A percentile compares a stretch with the other conserved stretches of the same genome.
These are phyloP conservation scores for Holothuria leucospilota DNA, from an alignment of 53 echinoderm and acorn worm genomes.

Conservation along the genomic window DNA sequence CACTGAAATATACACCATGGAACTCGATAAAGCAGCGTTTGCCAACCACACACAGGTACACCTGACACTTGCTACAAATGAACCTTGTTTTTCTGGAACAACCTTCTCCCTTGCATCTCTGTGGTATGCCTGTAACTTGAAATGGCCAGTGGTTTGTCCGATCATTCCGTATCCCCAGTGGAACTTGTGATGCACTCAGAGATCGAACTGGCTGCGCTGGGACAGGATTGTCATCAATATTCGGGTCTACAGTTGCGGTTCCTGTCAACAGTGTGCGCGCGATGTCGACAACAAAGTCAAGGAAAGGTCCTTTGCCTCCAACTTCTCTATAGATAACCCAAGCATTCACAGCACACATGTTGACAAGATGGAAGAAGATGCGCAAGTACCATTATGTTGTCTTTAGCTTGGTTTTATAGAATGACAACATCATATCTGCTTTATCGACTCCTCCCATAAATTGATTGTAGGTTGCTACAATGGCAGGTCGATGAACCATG, in stretches of 20 bases:
- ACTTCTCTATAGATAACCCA: constrained; percentile 11
- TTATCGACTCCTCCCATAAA: too few species aligned
- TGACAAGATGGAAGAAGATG: constrained; percentile 13
- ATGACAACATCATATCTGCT: neutral
- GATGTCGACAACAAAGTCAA: constrained; percentile 4
- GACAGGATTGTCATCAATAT: neutral
- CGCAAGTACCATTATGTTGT: constrained; percentile 14
- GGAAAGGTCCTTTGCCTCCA: constrained; percentile 6
- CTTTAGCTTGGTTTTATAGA: constrained; percentile 3
- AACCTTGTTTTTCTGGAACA: constrained; percentile 17
- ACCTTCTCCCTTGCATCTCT: neutral
- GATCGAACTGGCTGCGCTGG: neutral
- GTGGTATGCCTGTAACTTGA: neutral
- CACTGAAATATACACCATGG: neutral
- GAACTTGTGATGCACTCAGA: neutral
- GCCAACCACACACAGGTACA: constrained; percentile 15
- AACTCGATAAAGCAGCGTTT: neutral
- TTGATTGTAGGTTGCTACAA: too few species aligned
- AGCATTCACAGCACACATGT: neutral
- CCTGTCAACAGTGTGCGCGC: neutral
- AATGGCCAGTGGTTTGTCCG: neutral
- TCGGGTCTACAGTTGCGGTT: neutral
- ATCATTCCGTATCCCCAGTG: neutral
- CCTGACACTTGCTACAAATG: constrained; percentile 16
- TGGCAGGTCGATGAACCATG: constrained; percentile 6